Conservation (phyloP, 2,113 vertebrate genomes). For the Dascyllus trimaculatus region DNA sequence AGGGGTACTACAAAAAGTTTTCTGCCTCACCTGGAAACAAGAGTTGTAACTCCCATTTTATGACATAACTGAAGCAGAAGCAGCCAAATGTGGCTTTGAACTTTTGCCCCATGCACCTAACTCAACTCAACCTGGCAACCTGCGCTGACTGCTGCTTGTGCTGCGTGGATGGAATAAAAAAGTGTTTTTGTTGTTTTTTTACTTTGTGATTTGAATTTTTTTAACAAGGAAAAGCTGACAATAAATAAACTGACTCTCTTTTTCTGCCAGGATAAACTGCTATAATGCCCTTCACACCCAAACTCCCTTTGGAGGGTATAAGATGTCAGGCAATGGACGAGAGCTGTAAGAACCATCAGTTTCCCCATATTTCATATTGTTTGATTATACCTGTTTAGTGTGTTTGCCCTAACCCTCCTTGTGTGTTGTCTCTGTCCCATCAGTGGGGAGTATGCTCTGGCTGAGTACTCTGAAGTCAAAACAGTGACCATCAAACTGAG, state of each 20-base stretch:
- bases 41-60: too few relatives aligned
- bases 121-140: too few relatives aligned
- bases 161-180: too few relatives aligned
- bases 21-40: too few relatives aligned
- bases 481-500: slow-evolving; percentile 94
- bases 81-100: too few relatives aligned
- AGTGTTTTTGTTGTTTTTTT: too few relatives aligned
- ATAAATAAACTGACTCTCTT: neutral
- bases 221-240: neutral
- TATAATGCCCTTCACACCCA: slow-evolving; percentile 95
- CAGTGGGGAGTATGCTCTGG: slow-evolving; percentile 94
- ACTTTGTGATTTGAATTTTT: too few relatives aligned
- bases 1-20: too few relatives aligned
- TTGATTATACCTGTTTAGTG: neutral
- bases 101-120: too few relatives aligned
- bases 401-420: neutral
- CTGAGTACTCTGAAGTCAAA: slow-evolving; percentile 95
- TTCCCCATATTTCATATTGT: neutral
- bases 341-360: slow-evolving; percentile 89
- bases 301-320: slow-evolving; percentile 93
- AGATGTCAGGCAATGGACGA: slow-evolving; percentile 97
- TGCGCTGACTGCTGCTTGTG: too few relatives aligned
- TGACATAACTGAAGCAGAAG: too few relatives aligned
- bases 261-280: slow-evolving; percentile 91
- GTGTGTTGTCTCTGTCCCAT: slow-evolving; percentile 34